A percentile compares a stretch with the other conserved stretches of the same genome.
Evolutionary conservation across 2,797 vertebrate species (phyloP).

Genomic region (Eulemur albifrons): DNA sequence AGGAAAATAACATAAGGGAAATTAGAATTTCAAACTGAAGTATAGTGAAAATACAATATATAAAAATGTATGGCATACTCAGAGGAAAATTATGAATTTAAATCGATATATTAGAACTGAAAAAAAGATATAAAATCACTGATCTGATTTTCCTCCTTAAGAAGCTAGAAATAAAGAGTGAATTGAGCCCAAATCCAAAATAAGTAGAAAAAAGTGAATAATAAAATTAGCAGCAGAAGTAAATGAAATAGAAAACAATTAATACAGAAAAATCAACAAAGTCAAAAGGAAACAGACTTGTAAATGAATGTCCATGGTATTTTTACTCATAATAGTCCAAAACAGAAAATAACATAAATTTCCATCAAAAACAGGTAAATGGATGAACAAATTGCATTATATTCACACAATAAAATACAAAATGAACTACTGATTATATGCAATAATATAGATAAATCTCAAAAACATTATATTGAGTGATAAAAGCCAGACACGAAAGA

Average conservation of each 20-base stretch:
- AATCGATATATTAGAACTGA: neutral
- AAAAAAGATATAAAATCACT: neutral
- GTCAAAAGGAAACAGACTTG: neutral
- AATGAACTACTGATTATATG: neutral
- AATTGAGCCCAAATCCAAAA: neutral
- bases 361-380: neutral
- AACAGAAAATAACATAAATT: neutral
- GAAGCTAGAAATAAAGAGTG: neutral
- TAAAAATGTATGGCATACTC: neutral
- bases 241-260: slow-evolving; percentile 26
- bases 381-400: neutral
- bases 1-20: neutral
- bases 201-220: slow-evolving; percentile 5
- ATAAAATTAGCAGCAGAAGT: neutral
- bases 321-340: neutral
- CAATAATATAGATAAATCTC: neutral
- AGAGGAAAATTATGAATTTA: neutral
- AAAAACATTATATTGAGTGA: neutral
- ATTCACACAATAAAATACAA: neutral
- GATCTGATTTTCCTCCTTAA: neutral
- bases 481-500: neutral
- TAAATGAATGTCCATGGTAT: neutral
- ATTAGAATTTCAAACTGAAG: slow-evolving; percentile 10
- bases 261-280: slow-evolving; percentile 26
- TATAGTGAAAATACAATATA: neutral